Base-by-base conservation (phyloP, 2,113 vertebrate species). In the Aegotheles bennettii region DNA sequence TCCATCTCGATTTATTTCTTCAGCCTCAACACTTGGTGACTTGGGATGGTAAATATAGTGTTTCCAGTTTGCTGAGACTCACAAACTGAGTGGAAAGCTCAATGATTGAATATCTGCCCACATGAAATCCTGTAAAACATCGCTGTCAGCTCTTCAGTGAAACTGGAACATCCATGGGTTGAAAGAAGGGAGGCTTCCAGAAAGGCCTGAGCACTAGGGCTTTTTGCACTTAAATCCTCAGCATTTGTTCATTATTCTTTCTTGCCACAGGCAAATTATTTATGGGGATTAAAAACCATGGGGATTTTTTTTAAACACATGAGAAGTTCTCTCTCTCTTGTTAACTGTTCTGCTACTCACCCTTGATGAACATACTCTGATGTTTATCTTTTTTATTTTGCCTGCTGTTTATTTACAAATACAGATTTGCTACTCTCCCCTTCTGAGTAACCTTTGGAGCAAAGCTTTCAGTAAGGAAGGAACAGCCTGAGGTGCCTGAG, bases 381-480 rank as follows among this genome's bases (percentile, higher is more conserved):
- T 82, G 51, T 40, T 83, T 84, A 35, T 51, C 48, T 81, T 79
- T n/a, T 74, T 69, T 65, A 64, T 79, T 92, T 85, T 71, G 7
- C 60, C 35, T 77, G 26, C 33, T 93, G 31, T 81, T 94, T 90
- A 87, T 94, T 95, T 96, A 87, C 80, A 89, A 84, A 82, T 92
- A 91, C 6, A 77, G 82, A 78, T 82, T 92, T 80, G 6, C 47
- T 88, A 91, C 78, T 76, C 89, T 93, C 67, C 38, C 86, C 20
- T 92, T 82, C 70, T 2, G 2, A 70, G 38, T 69, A 93, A 90
- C 65, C 79, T 94, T 76, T 35, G 43, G 59, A 79, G n/a, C n/a
- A 76, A 71, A 79, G 26, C 65, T 81, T 82, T 85, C 47, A 77
- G 67, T 14, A 83, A 84, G 73, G 67, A 74, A 79, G 38, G 33